These are phyloP conservation scores for Agrochola macilenta DNA, from an alignment of 2,888 invertebrate species.

Conservation along the genomic window DNA sequence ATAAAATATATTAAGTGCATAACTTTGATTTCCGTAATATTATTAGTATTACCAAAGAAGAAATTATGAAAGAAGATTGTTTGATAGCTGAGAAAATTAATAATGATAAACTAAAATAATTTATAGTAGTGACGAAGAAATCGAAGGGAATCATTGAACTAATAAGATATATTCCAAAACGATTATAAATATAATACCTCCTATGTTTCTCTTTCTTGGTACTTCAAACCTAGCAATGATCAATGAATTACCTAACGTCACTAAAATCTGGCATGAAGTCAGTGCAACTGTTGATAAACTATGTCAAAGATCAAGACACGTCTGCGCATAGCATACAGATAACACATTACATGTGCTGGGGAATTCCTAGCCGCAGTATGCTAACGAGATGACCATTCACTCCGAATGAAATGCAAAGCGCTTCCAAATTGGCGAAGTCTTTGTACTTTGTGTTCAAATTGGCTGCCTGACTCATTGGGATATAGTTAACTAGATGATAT, in stretches of 20 bases:
- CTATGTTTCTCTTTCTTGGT: neutral
- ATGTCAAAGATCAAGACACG: conserved; percentile 54
- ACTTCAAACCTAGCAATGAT: neutral
- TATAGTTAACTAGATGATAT: neutral
- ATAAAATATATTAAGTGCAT: conserved; percentile 27
- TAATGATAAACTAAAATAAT: neutral
- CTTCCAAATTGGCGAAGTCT: conserved; percentile 37
- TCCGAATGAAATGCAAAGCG: conserved; percentile 30
- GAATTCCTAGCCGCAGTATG: conserved; percentile 52
- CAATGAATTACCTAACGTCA: neutral
- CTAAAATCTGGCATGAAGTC: conserved; percentile 29
- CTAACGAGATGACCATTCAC: conserved; percentile 40
- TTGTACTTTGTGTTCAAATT: conserved; percentile 1
- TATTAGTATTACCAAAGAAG: neutral
- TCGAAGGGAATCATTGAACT: too few species aligned
- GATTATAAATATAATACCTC: neutral
- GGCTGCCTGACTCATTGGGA: conserved; percentile 22
- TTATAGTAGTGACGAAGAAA: neutral
- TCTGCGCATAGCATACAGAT: conserved; percentile 35
- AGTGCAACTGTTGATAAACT: conserved; percentile 46
- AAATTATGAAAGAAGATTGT: neutral
- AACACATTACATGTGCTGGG: conserved; percentile 41
- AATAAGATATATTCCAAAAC: neutral
- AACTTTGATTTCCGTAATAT: conserved; percentile 12
- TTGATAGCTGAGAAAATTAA: neutral